phyloP scores from a whole-genome alignment of 2,888 invertebrate genomes.

The Tenthredo amoena region DNA sequence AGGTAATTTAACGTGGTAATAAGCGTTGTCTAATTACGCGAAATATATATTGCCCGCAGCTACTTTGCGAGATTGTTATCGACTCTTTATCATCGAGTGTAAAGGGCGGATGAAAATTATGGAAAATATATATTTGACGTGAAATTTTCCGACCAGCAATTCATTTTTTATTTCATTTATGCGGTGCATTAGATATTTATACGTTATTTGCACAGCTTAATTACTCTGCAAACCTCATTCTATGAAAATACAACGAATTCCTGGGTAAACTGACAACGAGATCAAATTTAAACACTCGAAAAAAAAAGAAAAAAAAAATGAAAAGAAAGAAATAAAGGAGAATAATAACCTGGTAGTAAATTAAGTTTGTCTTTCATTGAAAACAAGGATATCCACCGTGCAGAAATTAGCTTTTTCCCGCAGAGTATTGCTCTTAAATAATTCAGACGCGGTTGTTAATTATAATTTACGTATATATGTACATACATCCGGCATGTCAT shows the following conservation, averaged over 20 bases:
- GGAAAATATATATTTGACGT: neutral
- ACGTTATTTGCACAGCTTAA: neutral
- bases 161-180: neutral
- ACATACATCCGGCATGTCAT: slow-evolving; percentile 10
- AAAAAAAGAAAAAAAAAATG: neutral
- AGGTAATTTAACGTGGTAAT: slow-evolving; percentile 36
- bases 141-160: neutral
- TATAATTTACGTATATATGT: no score
- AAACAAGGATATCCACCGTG: neutral
- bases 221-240: neutral
- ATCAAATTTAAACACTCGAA: neutral
- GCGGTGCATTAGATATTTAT: neutral
- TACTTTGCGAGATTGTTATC: slow-evolving; percentile 11
- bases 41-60: slow-evolving; percentile 35
- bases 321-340: neutral
- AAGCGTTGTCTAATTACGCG: slow-evolving; percentile 36
- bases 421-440: neutral
- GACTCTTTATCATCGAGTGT: neutral
- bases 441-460: slow-evolving; percentile 5
- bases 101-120: neutral
- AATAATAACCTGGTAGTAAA: neutral
- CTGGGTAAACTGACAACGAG: neutral
- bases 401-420: neutral
- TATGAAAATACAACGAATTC: neutral
- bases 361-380: slow-evolving; percentile 1